Evolutionary conservation across 2,113 vertebrate species (phyloP), one percentile per base, ranked within the genome.

Genomic region (Pristiophorus japonicus): DNA sequence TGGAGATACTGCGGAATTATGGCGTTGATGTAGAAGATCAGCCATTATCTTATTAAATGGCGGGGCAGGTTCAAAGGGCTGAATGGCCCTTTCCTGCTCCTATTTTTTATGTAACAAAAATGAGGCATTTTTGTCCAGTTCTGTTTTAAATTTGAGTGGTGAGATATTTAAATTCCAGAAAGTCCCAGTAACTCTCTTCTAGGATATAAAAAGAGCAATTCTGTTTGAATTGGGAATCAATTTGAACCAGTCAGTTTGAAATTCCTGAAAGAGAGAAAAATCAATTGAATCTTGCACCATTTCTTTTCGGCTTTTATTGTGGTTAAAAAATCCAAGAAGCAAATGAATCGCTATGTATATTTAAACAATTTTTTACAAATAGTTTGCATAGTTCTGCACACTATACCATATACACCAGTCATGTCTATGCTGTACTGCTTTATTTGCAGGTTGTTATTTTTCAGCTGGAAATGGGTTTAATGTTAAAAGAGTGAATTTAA

Each of bases 401-500:
- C 4, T 51, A 51, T 51, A 51, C 51, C 4, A 51, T 51, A 51
- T 20, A 62, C 16, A 38, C 65, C 63, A 45, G 20, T 94, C 34
- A 34, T 62, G 14, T 34, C 18, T 62, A 16, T 24, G 6, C 30
- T 30, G 11, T 4, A 2, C 16, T 94, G 38, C 65, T 14, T 20
- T 27, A 24, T 88, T 51, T 88, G 42, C 47, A 67, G 16, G 18
- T 88, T 88, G 38, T 12, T 67, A 94, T 12, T 94, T 47, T 94
- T 18, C 62, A 51, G 12, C 4, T 20, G n/a, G n/a, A n/a, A n/a
- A n/a, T n/a, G n/a, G n/a, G n/a, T n/a, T n/a, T n/a, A n/a, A n/a
- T n/a, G n/a, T n/a, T n/a, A n/a, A 91, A 62, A 78, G n/a, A 38
- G 34, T 38, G 59, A 22, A 92, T 34, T 92, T 92, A 92, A 92